Evolutionary conservation across 2,113 vertebrate genomes (phyloP), one percentile per base, ranked within the genome.

Genomic region (Alces alces): DNA sequence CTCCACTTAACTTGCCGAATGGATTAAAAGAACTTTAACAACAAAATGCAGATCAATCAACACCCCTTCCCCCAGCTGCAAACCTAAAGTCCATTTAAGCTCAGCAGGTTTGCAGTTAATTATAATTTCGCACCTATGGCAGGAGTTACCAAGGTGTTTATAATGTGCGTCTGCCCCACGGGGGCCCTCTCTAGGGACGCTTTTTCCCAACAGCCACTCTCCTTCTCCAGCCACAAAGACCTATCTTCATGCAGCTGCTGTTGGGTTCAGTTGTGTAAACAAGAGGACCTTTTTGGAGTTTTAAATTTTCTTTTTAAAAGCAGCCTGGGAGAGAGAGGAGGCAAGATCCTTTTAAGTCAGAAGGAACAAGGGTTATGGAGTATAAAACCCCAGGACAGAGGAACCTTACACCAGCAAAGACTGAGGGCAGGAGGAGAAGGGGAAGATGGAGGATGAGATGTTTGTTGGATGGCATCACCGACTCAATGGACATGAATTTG

Each of bases 41-140:
- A 96, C 96, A 98, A 97, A 97, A 93, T 19, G 4, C 97, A 98
- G 98, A 98, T 98, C 98, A 97, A 98, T 98, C 98, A 98, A 98
- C 91, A 97, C 79, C 83, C 97, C 89, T 84, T 89, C 89, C 95
- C 94, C 66, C 93, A 89, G 95, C 96, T 87, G 96, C 86, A 97
- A 95, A 94, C 54, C 85, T 60, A 96, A 98, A 98, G 98, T 98
- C 98, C 98, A 98, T 99, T 98, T 98, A 98, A 98, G 98, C 98
- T 98, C 98, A 96, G 98, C 98, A 98, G 98, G 98, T 97, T 98
- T 98, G 98, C 98, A 98, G 98, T 99, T 98, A 99, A 99, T 99
- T 99, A 98, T 98, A 98, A 98, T 99, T 99, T 98, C 97, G 89
- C 98, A 98, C 98, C 98, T 98, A 98, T 97, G 97, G 97, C 91